These are phyloP conservation scores for Gasterosteus nipponicus DNA, from an alignment of 2,113 vertebrate species.

Conservation along the genomic window DNA sequence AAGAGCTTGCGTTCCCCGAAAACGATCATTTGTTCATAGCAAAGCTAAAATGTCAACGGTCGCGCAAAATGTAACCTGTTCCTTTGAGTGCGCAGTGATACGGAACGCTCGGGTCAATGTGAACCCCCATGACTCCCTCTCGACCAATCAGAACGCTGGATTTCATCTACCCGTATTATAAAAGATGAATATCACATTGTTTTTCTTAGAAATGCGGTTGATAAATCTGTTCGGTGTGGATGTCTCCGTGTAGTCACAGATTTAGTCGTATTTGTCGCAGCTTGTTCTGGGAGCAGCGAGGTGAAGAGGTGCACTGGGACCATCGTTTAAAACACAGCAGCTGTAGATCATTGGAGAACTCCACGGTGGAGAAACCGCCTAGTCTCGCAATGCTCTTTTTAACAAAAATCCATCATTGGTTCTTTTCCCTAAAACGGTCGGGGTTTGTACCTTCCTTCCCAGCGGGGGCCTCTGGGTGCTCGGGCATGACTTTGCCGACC, in stretches of 20 bases:
- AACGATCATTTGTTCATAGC: too few relatives aligned
- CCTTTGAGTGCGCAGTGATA: too few relatives aligned
- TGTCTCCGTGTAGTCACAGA: not conserved
- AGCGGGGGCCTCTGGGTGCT: slow-evolving; percentile 1
- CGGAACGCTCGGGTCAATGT: too few relatives aligned
- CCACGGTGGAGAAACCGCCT: not conserved
- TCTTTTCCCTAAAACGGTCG: slow-evolving; percentile 19
- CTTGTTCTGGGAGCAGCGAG: slow-evolving; percentile 1
- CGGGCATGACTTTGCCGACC: slow-evolving; percentile 38
- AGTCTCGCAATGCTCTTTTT: slow-evolving; percentile 25
- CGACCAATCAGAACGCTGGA: too few relatives aligned
- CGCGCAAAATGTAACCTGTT: too few relatives aligned
- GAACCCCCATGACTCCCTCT: too few relatives aligned
- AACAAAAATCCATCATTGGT: slow-evolving; percentile 29
- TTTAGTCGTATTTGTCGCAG: not conserved
- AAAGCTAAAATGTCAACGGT: too few relatives aligned
- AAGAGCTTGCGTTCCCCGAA: too few relatives aligned
- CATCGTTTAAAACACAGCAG: slow-evolving; percentile 5
- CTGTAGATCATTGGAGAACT: not conserved
- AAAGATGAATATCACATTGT: not conserved
- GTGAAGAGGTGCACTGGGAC: slow-evolving; percentile 7
- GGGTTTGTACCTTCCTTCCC: slow-evolving; percentile 23
- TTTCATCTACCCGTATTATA: too few relatives aligned
- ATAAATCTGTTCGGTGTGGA: not conserved
- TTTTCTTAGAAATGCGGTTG: not conserved